Base-by-base conservation (phyloP, 2,888 invertebrate genomes). In the Cremastobaeus sp. region DNA sequence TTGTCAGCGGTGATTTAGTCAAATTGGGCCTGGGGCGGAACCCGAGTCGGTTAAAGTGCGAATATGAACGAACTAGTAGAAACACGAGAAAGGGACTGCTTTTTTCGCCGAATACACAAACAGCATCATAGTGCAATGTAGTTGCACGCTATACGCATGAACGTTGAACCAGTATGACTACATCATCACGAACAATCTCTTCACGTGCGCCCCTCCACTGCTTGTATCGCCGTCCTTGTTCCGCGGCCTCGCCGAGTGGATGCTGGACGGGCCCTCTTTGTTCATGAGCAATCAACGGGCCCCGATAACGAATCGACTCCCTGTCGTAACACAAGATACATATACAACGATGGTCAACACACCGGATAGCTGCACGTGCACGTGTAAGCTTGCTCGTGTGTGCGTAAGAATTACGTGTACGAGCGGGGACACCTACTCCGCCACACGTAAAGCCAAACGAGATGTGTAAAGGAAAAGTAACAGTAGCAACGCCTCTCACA, bases 311-410 rank as follows among this genome's bases (percentile, higher is more conserved):
- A 86, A 83, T 83, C 85, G 81, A 79, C 81, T 82, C 77, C 75
- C 85, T 87, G 86, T 86, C 87, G 85, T 85, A 86, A 87, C 76
- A 89, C 90, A 64, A 90, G 89, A 84, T 90, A 90, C 83, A n/a
- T n/a, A n/a, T n/a, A 32, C 32, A 82, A 90, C 89, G 83, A 88
- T 89, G 77, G 74, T 68, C 55, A 70, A 80, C 66, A 75, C 74
- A 77, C 74, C 77, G 65, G 76, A 77, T 76, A 76, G 59, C 43
- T 30, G 30, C 25, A 8, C 18, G 54, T 43, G 37, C 21, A 21
- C 30, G 25, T 15, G 12, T n/a, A 18, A 18, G 37, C 48, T n/a
- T n/a, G 50, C 47, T 62, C 25, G 54, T 32, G 12, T 14, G 28
- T 57, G 48, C 57, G 68, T 8, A 54, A 55, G 50, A 48, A 54